Conservation (phyloP, 2,888 invertebrate species). For the Drymonia ruficornis region DNA sequence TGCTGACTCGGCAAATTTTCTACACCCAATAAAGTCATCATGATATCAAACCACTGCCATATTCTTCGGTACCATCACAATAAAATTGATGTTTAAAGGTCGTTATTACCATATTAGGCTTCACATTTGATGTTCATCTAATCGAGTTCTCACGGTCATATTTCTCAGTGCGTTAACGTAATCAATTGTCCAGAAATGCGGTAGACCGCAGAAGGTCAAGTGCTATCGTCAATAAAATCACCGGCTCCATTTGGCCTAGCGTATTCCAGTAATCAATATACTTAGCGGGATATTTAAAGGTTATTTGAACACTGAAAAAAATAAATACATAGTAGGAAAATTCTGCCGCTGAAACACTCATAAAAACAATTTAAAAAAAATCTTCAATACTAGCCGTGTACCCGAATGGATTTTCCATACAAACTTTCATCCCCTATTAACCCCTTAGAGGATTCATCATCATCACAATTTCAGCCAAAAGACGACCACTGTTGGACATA, state of each 20-base stretch:
- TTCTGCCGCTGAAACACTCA: too few relatives aligned
- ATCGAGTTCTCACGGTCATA: conserved; percentile 21
- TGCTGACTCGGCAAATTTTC: too few relatives aligned
- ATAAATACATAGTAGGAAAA: too few relatives aligned
- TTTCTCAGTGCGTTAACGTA: conserved; percentile 16
- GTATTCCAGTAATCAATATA: not conserved
- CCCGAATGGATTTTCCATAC: too few relatives aligned
- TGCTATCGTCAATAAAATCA: conserved; percentile 21
- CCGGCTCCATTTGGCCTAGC: not conserved
- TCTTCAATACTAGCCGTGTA: too few relatives aligned
- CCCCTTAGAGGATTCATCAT: too few relatives aligned
- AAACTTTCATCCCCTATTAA: too few relatives aligned
- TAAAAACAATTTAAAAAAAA: too few relatives aligned
- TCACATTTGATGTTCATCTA: conserved; percentile 3
- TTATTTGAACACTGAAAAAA: not conserved
- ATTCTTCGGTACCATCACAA: not conserved
- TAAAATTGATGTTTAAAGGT: conserved; percentile 3
- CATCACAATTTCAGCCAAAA: too few relatives aligned
- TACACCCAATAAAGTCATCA: not conserved
- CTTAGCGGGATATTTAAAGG: not conserved
- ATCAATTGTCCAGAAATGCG: conserved; percentile 14
- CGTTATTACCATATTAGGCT: conserved; percentile 1
- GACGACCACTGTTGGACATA: too few relatives aligned
- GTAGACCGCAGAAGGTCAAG: conserved; percentile 26
- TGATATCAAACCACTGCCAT: not conserved